A percentile compares a stretch with the other conserved stretches of the same genome.
Conservation (phyloP, 35 echinoderm and acorn worm species). For the Heliocidaris erythrogramma region DNA sequence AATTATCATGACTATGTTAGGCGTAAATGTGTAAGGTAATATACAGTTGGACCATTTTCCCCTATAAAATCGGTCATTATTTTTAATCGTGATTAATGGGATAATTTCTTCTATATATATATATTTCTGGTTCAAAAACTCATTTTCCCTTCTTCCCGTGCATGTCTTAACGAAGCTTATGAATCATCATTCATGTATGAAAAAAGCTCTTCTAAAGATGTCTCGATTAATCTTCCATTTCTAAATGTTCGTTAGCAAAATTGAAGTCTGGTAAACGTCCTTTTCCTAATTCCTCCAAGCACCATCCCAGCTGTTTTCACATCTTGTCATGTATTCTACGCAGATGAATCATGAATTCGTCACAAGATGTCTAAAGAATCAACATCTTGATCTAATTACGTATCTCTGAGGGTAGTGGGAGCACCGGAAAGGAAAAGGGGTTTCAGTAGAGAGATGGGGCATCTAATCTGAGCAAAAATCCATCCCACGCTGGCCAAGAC, state of each 20-base stretch:
- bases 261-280: neutral
- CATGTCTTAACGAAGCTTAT: neutral
- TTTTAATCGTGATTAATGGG: neutral
- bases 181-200: neutral
- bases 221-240: neutral
- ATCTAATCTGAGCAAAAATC: neutral
- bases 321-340: neutral
- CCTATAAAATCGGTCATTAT: neutral
- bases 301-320: neutral
- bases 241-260: neutral
- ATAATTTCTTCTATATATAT: neutral
- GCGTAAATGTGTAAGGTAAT: neutral
- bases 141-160: neutral
- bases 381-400: neutral
- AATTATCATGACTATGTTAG: too few species aligned
- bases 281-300: neutral
- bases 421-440: neutral
- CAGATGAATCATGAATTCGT: neutral
- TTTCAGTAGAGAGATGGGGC: neutral
- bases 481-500: neutral
- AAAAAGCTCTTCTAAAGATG: neutral
- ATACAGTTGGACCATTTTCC: neutral
- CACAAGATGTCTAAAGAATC: slow-evolving; percentile 9
- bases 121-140: neutral
- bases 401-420: neutral